Evolutionary conservation across 2,113 vertebrate genomes (phyloP), one percentile per base, ranked within the genome.

Genomic region (Orycteropus afer): DNA sequence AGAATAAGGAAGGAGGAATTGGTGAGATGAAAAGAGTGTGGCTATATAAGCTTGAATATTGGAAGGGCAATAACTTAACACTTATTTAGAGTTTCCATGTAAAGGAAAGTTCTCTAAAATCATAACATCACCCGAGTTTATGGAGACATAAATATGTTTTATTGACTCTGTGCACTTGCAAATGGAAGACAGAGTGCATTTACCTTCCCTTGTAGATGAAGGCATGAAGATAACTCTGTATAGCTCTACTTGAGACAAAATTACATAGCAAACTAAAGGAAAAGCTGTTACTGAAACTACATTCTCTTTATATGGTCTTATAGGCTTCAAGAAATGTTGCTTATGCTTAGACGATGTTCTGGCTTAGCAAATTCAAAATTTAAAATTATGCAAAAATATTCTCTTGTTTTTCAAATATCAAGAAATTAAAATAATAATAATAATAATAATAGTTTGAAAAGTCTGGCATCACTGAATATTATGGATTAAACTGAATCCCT

Each of bases 161-260:
- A 91, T 86, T 89, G 85, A 90, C 94, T 83, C 15, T n/a, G 14
- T 86, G 29, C 73, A 47, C 71, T 76, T 90, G 34, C 32, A 78
- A 51, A n/a, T 78, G 45, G 6, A 55, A 82, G 59, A 79, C 63
- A 55, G 47, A 87, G 34, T 59, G 7, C 45, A 63, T 93, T 67
- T 94, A 15, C 53, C 47, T 45, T 67, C 12, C 12, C n/a, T 87
- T 89, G 25, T 40, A 65, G 29, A 51, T 51, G 29, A 49, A 94
- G 32, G 7, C 82, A 81, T 5, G 61, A 23, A 90, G 32, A 59
- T 34, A n/a, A 4, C 71, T 34, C 23, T 57, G 45, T 45, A 61
- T 40, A 61, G 45, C 77, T 91, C 29, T 57, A 74, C 45, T 93
- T 79, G 77, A 69, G 51, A 79, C 55, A 86, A 59, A 93, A 85